These are phyloP conservation scores for Zaprionus capensis DNA, from an alignment of 1,140 invertebrate species.

Conservation along the genomic window DNA sequence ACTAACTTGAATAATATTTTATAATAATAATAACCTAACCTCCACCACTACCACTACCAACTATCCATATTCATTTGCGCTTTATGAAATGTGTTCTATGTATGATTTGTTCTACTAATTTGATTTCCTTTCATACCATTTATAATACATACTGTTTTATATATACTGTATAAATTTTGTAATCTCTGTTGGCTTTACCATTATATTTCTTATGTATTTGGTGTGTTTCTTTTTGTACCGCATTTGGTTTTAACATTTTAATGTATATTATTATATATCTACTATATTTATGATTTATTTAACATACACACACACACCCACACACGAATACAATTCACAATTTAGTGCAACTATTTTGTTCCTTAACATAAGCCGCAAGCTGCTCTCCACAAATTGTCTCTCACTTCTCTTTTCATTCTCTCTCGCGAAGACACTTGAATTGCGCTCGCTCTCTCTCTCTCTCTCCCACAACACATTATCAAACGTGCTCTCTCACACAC, in stretches of 20 bases:
- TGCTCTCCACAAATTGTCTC: constrained; percentile 15
- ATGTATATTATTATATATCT: constrained; percentile 19
- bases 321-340: constrained; percentile 11
- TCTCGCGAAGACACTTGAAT: constrained; percentile 34
- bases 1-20: constrained; percentile 33
- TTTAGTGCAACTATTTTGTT: constrained; percentile 5
- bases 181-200: constrained; percentile 33
- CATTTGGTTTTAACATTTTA: constrained; percentile 59
- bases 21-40: constrained; percentile 16
- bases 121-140: constrained; percentile 7
- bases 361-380: constrained; percentile 44
- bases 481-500: constrained; percentile 12
- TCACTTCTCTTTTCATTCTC: neutral
- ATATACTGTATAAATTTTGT: constrained; percentile 22
- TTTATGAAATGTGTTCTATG: constrained; percentile 55
- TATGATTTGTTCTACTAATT: constrained; percentile 9
- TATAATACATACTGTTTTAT: constrained; percentile 24
- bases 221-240: constrained; percentile 44
- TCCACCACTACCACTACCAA: constrained; percentile 43
- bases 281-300: constrained; percentile 25
- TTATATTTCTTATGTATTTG: constrained; percentile 45
- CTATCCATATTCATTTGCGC: constrained; percentile 58
- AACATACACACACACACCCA: constrained; percentile 25
- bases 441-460: constrained; percentile 10
- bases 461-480: neutral